Percentiles rank a stretch among this genome's conserved stretches.
These are phyloP conservation scores for Cheilosia vernalis DNA, from an alignment of 2,888 invertebrate species.

Conservation along the genomic window DNA sequence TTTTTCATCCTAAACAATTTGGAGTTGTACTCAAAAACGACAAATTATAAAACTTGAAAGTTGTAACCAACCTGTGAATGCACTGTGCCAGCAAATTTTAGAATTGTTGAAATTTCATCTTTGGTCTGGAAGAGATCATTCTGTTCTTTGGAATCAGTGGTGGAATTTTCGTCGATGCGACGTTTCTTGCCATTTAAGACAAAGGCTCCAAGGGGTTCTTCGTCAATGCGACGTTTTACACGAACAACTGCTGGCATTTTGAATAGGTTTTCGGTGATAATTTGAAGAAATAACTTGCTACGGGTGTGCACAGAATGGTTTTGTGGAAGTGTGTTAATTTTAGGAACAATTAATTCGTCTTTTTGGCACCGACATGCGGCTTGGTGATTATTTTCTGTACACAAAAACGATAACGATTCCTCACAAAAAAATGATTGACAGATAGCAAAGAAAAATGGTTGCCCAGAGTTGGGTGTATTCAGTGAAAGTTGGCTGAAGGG, in stretches of 20 bases:
- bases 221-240: slow-evolving; percentile 89
- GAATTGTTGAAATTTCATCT: slow-evolving; percentile 86
- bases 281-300: background rate
- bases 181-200: slow-evolving; percentile 89
- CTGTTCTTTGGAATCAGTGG: slow-evolving; percentile 38
- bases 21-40: background rate
- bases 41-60: background rate
- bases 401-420: slow-evolving; percentile 53
- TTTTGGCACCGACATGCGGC: slow-evolving; percentile 34
- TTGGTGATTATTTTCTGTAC: slow-evolving; percentile 38
- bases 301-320: background rate
- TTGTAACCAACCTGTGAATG: slow-evolving; percentile 85
- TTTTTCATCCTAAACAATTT: slow-evolving; percentile 82
- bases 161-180: slow-evolving; percentile 84
- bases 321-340: background rate
- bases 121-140: slow-evolving; percentile 75
- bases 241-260: slow-evolving; percentile 86
- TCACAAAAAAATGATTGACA: slow-evolving; percentile 16
- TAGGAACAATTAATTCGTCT: slow-evolving; percentile 6
- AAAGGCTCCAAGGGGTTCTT: slow-evolving; percentile 89
- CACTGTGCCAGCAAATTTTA: slow-evolving; percentile 90
- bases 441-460: slow-evolving; percentile 6
- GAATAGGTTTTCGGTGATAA: background rate
- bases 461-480: slow-evolving; percentile 6
- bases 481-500: background rate